These are phyloP conservation scores for Urocolius indicus DNA, from an alignment of 2,113 vertebrate species.

Conservation along the genomic window DNA sequence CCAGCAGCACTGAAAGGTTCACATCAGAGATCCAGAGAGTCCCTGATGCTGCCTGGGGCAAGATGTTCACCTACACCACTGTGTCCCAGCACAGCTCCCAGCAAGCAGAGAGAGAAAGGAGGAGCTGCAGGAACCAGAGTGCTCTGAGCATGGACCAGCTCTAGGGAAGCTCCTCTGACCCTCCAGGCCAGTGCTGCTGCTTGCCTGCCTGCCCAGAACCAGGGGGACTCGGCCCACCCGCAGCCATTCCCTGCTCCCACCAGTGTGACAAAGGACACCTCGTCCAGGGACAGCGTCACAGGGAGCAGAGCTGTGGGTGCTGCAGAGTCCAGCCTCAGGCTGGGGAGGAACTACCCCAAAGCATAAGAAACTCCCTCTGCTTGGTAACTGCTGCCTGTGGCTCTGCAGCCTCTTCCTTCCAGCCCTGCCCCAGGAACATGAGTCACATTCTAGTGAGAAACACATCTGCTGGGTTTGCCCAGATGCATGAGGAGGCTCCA, in stretches of 20 bases:
- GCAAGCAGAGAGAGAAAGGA: not conserved
- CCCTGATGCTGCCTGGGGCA: not conserved
- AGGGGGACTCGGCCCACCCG: fast-evolving
- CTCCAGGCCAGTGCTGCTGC: not conserved
- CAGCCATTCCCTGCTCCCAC: not conserved
- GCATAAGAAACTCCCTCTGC: not conserved
- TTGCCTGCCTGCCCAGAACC: not conserved
- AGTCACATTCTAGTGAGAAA: not conserved
- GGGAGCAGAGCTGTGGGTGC: not conserved
- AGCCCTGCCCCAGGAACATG: not conserved
- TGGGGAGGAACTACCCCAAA: not conserved
- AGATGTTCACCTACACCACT: not conserved
- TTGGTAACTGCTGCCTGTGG: not conserved
- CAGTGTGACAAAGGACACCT: not conserved
- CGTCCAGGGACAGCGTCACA: fast-evolving
- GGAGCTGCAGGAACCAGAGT: not conserved
- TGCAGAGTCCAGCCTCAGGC: not conserved
- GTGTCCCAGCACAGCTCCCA: not conserved
- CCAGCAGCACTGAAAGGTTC: not conserved
- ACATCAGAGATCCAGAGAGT: not conserved
- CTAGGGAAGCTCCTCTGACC: not conserved
- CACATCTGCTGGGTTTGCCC: not conserved
- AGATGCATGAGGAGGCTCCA: not conserved
- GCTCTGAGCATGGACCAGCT: not conserved
- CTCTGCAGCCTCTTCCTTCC: not conserved